Evolutionary conservation across 2,113 vertebrate genomes (phyloP).

Genomic region (Pantherophis guttatus): DNA sequence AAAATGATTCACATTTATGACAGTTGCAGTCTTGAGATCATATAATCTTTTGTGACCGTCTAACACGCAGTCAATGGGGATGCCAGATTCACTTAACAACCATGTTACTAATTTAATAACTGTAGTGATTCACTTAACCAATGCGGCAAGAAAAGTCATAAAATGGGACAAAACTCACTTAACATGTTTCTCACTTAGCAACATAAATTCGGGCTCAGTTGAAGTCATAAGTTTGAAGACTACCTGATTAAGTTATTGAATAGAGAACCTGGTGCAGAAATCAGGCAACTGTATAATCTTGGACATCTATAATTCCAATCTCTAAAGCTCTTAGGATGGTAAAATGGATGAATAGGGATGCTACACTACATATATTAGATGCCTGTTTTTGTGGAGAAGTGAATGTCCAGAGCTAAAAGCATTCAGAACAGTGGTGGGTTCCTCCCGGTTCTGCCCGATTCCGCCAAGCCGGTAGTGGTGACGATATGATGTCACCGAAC

Average conservation of each 20-base stretch:
- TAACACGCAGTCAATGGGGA: neutral
- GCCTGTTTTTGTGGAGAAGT: neutral
- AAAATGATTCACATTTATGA: neutral
- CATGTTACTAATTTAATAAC: neutral
- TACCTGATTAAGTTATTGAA: too few species aligned
- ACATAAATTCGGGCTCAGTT: neutral
- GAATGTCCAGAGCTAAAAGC: neutral
- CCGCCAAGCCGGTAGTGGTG: too few species aligned
- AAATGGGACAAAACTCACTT: neutral
- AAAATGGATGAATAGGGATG: neutral
- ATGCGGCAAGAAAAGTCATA: neutral
- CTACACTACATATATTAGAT: neutral
- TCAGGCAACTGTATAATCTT: neutral
- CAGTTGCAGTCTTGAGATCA: neutral
- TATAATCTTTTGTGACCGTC: neutral
- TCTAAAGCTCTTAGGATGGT: neutral
- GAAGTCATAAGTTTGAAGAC: neutral
- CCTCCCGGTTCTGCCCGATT: too few species aligned
- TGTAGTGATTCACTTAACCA: neutral
- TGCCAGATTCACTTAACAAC: neutral
- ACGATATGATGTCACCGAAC: too few species aligned
- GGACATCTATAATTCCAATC: too few species aligned
- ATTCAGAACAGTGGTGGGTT: too few species aligned
- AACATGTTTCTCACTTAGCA: neutral
- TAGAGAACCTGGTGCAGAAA: neutral